Evolutionary conservation across 1,140 invertebrate genomes (phyloP), one percentile per base, ranked within the genome.

Genomic region (Drosophila hydei): DNA sequence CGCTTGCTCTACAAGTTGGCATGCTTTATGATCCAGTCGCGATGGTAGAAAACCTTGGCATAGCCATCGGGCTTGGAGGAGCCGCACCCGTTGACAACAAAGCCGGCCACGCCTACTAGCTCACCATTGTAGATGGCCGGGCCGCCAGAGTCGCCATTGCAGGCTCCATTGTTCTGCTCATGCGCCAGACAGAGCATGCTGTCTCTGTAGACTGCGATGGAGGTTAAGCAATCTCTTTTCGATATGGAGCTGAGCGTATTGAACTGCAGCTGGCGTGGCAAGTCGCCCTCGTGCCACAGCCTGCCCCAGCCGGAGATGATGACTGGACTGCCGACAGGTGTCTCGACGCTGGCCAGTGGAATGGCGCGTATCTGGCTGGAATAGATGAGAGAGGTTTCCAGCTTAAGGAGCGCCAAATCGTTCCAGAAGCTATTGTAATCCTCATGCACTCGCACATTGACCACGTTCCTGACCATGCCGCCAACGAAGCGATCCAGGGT

Each of bases 221-320:
- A 7, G 18, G 52, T 30, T 0, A 5, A 7, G 23, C 78, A 79
- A 1, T 21, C 11, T 0, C n/a, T 7, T 12, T 51, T 69, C 1
- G 71, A 67, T 3, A 85, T 33, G 4, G 75, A 16, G 7, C 43
- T 67, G 8, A 79, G 65, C 9, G 63, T 76, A 16, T 77, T 89
- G 64, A 68, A 83, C 23, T 79, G 65, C 56, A 87, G 30, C 1
- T 38, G 12, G 9, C 59, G 71, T 3, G 91, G 81, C 27, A 79
- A 23, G 47, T 61, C 58, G 60, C 89, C 85, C 60, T 64, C 30
- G 71, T 74, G 19, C 63, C 64, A 5, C 1, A 89, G 75, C 54
- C 58, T 89, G 56, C 93, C 93, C 93, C 93, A 93, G 14, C 93
- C 93, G 16, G 91, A 90, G 12, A 93, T 83, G 42, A 79, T 64